A percentile compares a stretch with the other conserved stretches of the same genome.
phyloP scores from a whole-genome alignment of 1,140 invertebrate genomes.

The Chelonus insularis region DNA sequence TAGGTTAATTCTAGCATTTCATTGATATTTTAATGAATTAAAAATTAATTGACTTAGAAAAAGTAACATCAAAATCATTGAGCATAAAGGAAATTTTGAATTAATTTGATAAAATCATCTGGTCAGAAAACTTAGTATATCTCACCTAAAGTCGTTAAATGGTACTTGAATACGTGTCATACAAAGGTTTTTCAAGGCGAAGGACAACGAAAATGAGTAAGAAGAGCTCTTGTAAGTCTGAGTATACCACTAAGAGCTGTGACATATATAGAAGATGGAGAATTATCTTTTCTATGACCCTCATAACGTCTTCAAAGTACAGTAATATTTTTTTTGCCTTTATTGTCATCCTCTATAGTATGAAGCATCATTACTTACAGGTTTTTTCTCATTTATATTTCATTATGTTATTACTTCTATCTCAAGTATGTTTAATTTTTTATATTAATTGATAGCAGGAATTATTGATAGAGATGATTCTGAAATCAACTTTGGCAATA shows the following conservation, averaged over 20 bases:
- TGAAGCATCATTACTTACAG: background rate
- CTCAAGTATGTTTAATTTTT: background rate
- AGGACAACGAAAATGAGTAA: background rate
- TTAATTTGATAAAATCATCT: too few species aligned
- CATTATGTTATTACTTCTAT: background rate
- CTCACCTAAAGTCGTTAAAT: background rate
- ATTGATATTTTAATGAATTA: too few species aligned
- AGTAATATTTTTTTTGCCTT: background rate
- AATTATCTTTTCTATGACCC: slow-evolving; percentile 14
- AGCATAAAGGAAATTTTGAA: too few species aligned
- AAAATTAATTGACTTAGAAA: too few species aligned
- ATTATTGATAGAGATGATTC: too few species aligned
- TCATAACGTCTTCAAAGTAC: slow-evolving; percentile 6
- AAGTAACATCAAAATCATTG: too few species aligned
- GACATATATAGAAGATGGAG: background rate
- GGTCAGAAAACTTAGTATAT: too few species aligned
- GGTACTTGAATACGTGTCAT: background rate
- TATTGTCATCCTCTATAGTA: background rate
- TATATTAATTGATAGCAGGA: too few species aligned
- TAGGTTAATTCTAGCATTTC: too few species aligned
- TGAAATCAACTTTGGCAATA: too few species aligned
- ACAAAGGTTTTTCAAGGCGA: background rate
- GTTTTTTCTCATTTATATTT: background rate
- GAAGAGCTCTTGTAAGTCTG: background rate
- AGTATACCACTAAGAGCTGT: background rate